phyloP scores from a whole-genome alignment of 2,113 vertebrate genomes.

The Malurus melanocephalus region DNA sequence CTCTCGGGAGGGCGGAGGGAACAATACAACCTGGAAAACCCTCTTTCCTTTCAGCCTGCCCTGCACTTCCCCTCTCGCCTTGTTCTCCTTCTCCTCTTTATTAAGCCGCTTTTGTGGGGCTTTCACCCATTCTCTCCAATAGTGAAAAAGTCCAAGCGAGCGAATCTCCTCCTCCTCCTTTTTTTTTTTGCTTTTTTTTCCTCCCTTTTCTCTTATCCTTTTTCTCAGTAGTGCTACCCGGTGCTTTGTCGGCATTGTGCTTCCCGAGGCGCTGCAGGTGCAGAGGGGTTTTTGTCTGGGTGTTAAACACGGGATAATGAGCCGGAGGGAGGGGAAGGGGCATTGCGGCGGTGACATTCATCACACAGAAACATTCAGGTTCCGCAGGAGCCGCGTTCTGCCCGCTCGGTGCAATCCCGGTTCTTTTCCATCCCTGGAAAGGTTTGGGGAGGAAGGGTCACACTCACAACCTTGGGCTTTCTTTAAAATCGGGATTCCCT shows the following conservation, averaged over 20 bases:
- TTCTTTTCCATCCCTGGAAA: not conserved
- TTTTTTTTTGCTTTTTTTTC: rapidly evolving
- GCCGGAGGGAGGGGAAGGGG: not conserved
- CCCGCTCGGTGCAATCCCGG: rapidly evolving
- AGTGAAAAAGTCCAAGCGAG: slow-evolving; percentile 45
- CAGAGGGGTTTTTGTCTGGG: slow-evolving; percentile 46
- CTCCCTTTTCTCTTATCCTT: not conserved
- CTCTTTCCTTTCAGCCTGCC: slow-evolving; percentile 50
- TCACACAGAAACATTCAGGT: not conserved
- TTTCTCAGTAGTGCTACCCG: not conserved
- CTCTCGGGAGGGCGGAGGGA: not conserved
- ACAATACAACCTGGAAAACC: slow-evolving; percentile 45
- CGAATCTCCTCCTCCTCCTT: slow-evolving; percentile 34
- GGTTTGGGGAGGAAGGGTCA: not conserved
- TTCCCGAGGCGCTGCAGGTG: slow-evolving; percentile 59
- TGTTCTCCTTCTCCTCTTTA: slow-evolving; percentile 37
- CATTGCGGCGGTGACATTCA: not conserved
- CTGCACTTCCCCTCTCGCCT: slow-evolving; percentile 38
- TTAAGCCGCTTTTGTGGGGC: slow-evolving; percentile 46
- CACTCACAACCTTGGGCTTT: not conserved
- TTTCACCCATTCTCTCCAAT: slow-evolving; percentile 46
- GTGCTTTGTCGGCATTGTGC: slow-evolving; percentile 29
- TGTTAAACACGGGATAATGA: slow-evolving; percentile 39
- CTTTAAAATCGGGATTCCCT: too few relatives aligned
- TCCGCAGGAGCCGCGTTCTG: not conserved